Evolutionary conservation across 2,113 vertebrate genomes (phyloP).

Genomic region (Pteronura brasiliensis): DNA sequence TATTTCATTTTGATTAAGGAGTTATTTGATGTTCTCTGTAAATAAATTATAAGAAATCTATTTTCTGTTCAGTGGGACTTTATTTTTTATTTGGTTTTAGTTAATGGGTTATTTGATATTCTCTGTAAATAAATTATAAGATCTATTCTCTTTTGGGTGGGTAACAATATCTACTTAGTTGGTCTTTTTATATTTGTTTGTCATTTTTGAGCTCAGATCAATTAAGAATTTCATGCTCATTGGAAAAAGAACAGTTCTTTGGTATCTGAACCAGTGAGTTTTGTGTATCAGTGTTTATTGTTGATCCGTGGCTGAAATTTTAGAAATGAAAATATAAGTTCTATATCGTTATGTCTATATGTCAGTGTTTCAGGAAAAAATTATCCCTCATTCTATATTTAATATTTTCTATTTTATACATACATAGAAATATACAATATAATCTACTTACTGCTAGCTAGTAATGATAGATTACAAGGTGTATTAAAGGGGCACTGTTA

Average conservation of each 20-base stretch:
- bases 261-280: neutral
- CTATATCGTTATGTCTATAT: neutral
- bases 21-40: neutral
- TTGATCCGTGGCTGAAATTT: neutral
- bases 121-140: neutral
- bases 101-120: neutral
- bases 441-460: neutral
- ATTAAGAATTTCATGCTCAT: neutral
- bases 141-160: neutral
- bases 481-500: neutral
- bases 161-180: neutral
- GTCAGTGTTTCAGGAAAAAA: neutral
- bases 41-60: neutral
- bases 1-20: neutral
- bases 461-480: neutral
- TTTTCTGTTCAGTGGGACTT: neutral
- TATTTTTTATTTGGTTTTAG: neutral
- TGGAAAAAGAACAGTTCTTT: neutral
- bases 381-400: neutral
- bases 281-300: neutral
- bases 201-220: neutral
- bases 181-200: neutral
- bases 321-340: neutral
- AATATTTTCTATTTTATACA: neutral
- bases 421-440: neutral